phyloP scores from a whole-genome alignment of 2,113 vertebrate genomes.

The Cyprinodon brontotheroides region DNA sequence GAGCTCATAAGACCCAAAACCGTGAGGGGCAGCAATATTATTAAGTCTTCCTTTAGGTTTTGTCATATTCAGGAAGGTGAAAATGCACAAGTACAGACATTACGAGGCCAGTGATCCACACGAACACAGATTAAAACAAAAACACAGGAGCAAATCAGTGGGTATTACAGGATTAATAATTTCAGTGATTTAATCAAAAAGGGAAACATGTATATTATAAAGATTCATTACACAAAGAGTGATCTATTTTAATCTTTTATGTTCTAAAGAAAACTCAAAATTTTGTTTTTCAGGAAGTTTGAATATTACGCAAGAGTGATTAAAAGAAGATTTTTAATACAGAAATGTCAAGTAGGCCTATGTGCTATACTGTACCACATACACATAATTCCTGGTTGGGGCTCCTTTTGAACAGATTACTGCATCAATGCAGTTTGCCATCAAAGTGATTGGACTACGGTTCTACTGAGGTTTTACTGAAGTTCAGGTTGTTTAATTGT shows the following conservation, averaged over 20 bases:
- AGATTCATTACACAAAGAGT: background rate
- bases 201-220: background rate
- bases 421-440: background rate
- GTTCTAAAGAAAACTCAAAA: background rate
- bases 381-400: background rate
- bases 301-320: background rate
- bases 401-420: background rate
- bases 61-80: slow-evolving; percentile 41
- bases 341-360: background rate
- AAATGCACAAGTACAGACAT: slow-evolving; percentile 21
- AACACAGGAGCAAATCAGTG: background rate
- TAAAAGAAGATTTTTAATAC: background rate
- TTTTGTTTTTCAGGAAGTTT: background rate
- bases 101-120: slow-evolving; percentile 2
- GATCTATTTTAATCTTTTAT: background rate
- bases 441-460: background rate
- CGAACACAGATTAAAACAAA: slow-evolving; percentile 8
- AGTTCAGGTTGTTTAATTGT: background rate
- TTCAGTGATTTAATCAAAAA: background rate
- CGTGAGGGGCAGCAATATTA: slow-evolving; percentile 69
- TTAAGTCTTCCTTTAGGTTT: slow-evolving; percentile 68
- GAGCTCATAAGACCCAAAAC: slow-evolving; percentile 42
- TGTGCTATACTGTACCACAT: background rate
- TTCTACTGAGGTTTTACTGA: background rate
- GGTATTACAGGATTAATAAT: background rate